phyloP scores from a whole-genome alignment of 2,797 vertebrate genomes.

The Acanthurus leucopareius region DNA sequence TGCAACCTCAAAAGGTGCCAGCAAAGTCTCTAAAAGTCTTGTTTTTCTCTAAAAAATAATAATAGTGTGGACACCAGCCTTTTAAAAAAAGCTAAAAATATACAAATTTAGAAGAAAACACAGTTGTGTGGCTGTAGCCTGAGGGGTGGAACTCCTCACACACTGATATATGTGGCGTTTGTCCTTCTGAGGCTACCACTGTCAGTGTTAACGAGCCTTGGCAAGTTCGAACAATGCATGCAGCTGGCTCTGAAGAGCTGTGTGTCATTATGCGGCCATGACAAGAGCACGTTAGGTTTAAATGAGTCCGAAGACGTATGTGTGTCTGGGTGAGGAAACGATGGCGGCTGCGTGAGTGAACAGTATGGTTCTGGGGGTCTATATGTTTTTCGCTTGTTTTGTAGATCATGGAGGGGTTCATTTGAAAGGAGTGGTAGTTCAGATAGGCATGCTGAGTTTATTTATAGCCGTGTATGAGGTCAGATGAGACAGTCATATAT shows the following conservation, averaged over 20 bases:
- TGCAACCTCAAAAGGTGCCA: too few relatives aligned
- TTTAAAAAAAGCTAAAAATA: too few relatives aligned
- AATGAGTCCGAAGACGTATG: constrained; percentile 79
- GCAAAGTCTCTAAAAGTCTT: too few relatives aligned
- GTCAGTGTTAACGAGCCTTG: constrained; percentile 87
- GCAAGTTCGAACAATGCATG: constrained; percentile 86
- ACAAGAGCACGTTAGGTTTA: constrained; percentile 73
- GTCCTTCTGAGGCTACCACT: constrained; percentile 88
- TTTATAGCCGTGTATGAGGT: constrained; percentile 91
- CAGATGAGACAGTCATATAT: constrained; percentile 94
- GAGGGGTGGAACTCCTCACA: constrained; percentile 39
- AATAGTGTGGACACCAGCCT: too few relatives aligned
- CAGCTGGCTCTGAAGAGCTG: constrained; percentile 84
- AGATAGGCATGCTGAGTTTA: constrained; percentile 86
- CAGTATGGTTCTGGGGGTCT: constrained; percentile 1
- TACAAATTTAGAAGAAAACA: too few relatives aligned
- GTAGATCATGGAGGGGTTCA: constrained; percentile 43
- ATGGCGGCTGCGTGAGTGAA: constrained; percentile 35
- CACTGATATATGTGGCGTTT: constrained; percentile 85
- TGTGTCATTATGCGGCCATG: constrained; percentile 80
- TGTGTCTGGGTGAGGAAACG: constrained; percentile 42
- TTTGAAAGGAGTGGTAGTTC: constrained; percentile 63
- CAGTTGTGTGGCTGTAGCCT: too few relatives aligned
- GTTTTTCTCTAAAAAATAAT: too few relatives aligned
- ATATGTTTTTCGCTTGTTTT: constrained; percentile 39